Evolutionary conservation across 2,888 invertebrate genomes (phyloP), one percentile per base, ranked within the genome.

Genomic region (Platycheirus albimanus): DNA sequence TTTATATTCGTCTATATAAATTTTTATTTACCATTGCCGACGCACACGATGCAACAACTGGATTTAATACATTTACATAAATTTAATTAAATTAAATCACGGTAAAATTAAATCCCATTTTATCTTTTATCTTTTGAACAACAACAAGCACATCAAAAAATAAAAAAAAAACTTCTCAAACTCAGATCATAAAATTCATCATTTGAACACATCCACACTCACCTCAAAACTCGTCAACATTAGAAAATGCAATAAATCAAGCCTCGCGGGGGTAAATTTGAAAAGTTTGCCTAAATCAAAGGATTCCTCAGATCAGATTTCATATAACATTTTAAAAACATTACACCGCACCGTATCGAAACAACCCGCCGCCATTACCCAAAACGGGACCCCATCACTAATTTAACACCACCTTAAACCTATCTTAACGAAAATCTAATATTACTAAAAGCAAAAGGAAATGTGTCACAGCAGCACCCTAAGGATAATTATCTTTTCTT

Each of bases 361-460:
- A 2, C 30, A 58, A 67, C n/a, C n/a, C n/a, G n/a, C n/a, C n/a
- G 6, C 56, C 58, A 56, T 58, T 58, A 75, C 20, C 76, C 54
- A 41, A 56, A 28, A 45, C 28, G 52, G 49, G 11, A 41, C 17
- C 43, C 66, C 47, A n/a, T 33, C 54, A 71, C 81, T 72, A 77
- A 81, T 72, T 81, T 72, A 66, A 71, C 70, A 72, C 66, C 33
- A 56, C 61, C 61, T 79, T 67, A 67, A 66, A 61, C 66, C 70
- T 61, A 66, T 81, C 81, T 67, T 61, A 67, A 67, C 61, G 81
- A 81, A 77, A 81, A 81, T 81, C 81, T 81, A 81, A 81, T 81
- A 81, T 77, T 71, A 54, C 81, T 81, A 81, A 81, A 77, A 81
- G 81, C 76, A 81, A 33, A n/a, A n/a, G n/a, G n/a, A n/a, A 81